Conservation (phyloP, 2,888 invertebrate genomes). For the Phalangium opilio region DNA sequence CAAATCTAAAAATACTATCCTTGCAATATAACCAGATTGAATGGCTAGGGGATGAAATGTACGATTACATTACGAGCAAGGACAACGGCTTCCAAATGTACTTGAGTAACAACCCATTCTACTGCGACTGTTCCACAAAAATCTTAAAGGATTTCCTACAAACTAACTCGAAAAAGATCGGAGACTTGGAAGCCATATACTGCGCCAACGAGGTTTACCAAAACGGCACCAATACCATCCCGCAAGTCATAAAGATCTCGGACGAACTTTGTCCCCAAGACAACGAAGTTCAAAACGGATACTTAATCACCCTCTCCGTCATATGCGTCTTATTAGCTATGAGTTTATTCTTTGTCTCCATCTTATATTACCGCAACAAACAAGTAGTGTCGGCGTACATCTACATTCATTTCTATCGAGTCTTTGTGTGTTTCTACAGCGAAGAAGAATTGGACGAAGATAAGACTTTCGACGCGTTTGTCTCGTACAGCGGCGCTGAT, state of each 20-base stretch:
- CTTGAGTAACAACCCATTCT: slow-evolving; percentile 10
- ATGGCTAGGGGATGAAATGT: no score
- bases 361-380: slow-evolving; percentile 22
- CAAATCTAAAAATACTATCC: slow-evolving; percentile 11
- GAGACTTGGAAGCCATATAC: slow-evolving; percentile 1
- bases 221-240: slow-evolving; percentile 6
- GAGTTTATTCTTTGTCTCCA: slow-evolving; percentile 17
- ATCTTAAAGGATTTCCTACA: not conserved
- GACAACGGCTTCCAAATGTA: not conserved
- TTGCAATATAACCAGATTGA: slow-evolving; percentile 14
- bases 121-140: slow-evolving; percentile 9
- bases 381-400: slow-evolving; percentile 22
- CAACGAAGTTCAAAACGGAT: slow-evolving; percentile 13
- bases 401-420: slow-evolving; percentile 22
- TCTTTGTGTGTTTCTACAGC: slow-evolving; percentile 21
- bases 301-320: slow-evolving; percentile 18
- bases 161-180: not conserved
- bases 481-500: slow-evolving; percentile 21
- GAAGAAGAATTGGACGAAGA: slow-evolving; percentile 23
- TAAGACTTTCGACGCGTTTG: slow-evolving; percentile 23
- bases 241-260: slow-evolving; percentile 15
- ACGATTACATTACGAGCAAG: not conserved
- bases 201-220: slow-evolving; percentile 9
- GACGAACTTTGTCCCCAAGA: slow-evolving; percentile 21
- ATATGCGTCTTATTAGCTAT: slow-evolving; percentile 16